These are phyloP conservation scores for Lagopus muta DNA, from an alignment of 2,113 vertebrate genomes.

Conservation along the genomic window DNA sequence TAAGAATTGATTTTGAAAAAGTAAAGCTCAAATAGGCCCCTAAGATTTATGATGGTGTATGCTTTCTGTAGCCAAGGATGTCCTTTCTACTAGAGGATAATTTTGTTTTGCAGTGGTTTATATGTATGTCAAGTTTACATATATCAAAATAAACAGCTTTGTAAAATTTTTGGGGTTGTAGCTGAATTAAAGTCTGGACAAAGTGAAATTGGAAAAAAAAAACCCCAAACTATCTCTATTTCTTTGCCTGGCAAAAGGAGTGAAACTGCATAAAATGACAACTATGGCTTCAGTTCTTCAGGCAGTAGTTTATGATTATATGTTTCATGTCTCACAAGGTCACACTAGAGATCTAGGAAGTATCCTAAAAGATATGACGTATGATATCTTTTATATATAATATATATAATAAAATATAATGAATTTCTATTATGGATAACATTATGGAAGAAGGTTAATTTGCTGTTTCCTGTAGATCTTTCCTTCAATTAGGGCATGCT, in stretches of 20 bases:
- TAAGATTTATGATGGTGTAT: background rate
- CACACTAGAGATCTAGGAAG: background rate
- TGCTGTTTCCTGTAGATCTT: background rate
- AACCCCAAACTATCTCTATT: background rate
- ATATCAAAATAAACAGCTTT: background rate
- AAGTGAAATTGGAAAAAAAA: background rate
- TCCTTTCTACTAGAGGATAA: background rate
- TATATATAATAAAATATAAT: background rate
- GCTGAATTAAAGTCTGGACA: background rate
- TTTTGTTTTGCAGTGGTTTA: background rate
- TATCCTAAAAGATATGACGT: background rate
- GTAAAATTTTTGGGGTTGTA: background rate
- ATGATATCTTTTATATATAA: too few species aligned
- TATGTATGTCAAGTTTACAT: background rate
- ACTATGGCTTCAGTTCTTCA: background rate
- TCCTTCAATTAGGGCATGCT: background rate
- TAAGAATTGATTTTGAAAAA: background rate
- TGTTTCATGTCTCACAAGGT: background rate
- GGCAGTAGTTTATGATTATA: background rate
- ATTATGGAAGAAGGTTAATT: background rate
- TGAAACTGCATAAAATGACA: background rate
- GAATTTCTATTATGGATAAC: background rate
- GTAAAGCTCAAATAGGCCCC: background rate
- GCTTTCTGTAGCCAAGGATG: background rate
- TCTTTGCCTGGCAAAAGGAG: background rate